phyloP scores from a whole-genome alignment of 2,888 invertebrate genomes.

The Xylocampa areola region DNA sequence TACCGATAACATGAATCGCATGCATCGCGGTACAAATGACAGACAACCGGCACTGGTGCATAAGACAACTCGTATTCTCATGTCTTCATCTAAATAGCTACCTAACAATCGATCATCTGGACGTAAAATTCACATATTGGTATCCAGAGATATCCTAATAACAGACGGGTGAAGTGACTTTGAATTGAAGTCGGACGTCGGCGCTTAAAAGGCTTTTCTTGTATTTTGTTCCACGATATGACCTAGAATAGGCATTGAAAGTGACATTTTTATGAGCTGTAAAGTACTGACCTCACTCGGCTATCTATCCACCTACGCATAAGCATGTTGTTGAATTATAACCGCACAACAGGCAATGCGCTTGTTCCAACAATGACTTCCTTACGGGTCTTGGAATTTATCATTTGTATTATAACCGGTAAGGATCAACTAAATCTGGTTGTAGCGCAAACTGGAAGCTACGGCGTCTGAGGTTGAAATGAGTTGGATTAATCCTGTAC shows the following conservation, averaged over 20 bases:
- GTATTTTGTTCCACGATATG: conserved; percentile 14
- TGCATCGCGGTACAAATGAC: conserved; percentile 62
- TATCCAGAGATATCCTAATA: conserved; percentile 34
- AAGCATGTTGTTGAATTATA: conserved; percentile 33
- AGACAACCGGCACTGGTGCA: conserved; percentile 48
- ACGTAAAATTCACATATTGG: conserved; percentile 15
- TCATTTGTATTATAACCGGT: conserved; percentile 52
- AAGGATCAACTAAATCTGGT: conserved; percentile 42
- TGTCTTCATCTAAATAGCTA: conserved; percentile 34
- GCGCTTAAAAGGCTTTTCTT: conserved; percentile 8
- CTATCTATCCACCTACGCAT: conserved; percentile 29
- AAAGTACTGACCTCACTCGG: conserved; percentile 48
- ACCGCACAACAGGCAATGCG: conserved; percentile 32
- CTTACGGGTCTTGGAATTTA: conserved; percentile 43
- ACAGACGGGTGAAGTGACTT: conserved; percentile 5
- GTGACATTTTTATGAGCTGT: conserved; percentile 49
- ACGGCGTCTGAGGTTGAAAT: conserved; percentile 20
- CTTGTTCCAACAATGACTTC: conserved; percentile 42
- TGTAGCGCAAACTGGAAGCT: conserved; percentile 42
- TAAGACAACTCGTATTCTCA: conserved; percentile 37
- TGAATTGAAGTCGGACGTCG: conserved; percentile 10
- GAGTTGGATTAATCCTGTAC: conserved; percentile 40
- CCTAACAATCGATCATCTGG: conserved; percentile 41
- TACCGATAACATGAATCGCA: conserved; percentile 74
- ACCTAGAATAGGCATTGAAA: conserved; percentile 43